Conservation (phyloP, 1,140 invertebrate species). For the Portunus trituberculatus region DNA sequence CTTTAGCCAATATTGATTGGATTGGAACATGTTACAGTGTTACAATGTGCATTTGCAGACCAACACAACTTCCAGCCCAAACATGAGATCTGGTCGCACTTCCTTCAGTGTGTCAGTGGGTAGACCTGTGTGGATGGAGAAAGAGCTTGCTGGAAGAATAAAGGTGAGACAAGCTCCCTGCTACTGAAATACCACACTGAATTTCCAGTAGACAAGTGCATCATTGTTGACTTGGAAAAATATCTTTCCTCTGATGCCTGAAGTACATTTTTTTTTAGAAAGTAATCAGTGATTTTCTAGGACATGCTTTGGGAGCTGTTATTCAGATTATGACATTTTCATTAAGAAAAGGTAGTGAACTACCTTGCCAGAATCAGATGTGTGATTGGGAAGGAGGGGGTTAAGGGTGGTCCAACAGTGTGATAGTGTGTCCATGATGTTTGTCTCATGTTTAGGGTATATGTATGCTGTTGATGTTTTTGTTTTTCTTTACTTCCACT, state of each 20-base stretch:
- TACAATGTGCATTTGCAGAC: slow-evolving; percentile 71
- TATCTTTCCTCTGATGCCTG: neutral
- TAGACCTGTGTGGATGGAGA: slow-evolving; percentile 74
- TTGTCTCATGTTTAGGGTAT: neutral
- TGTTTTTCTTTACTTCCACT: neutral
- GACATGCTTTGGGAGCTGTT: neutral
- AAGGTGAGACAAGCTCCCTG: slow-evolving; percentile 64
- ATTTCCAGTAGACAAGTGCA: neutral
- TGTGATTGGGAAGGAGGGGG: neutral
- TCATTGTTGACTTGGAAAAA: slow-evolving; percentile 7
- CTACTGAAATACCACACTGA: neutral
- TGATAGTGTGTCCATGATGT: neutral
- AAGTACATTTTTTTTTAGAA: neutral
- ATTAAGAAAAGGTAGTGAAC: neutral
- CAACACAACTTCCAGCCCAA: slow-evolving; percentile 72
- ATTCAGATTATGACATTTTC: neutral
- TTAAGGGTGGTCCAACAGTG: neutral
- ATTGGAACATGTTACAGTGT: slow-evolving; percentile 60
- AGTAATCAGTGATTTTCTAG: neutral
- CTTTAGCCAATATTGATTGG: slow-evolving; percentile 16
- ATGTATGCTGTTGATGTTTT: neutral
- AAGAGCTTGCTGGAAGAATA: slow-evolving; percentile 70
- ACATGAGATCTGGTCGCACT: slow-evolving; percentile 71
- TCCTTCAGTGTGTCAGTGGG: slow-evolving; percentile 75
- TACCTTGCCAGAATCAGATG: neutral